Evolutionary conservation across 2,888 invertebrate genomes (phyloP).

Genomic region (Lochmaea capreae): DNA sequence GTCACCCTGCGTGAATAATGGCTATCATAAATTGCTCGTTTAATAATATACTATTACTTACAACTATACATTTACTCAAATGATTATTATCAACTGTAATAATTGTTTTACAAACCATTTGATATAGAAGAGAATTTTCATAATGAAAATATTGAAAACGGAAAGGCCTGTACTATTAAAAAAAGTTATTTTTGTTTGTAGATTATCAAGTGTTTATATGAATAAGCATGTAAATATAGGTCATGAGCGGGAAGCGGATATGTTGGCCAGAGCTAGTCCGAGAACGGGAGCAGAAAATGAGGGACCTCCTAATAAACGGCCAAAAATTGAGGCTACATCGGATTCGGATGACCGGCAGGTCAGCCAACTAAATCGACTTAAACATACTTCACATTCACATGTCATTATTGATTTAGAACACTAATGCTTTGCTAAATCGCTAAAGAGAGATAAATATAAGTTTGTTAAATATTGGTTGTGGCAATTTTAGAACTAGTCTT

Average conservation of each 20-base stretch:
- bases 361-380: slow-evolving; percentile 59
- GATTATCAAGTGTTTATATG: slow-evolving; percentile 61
- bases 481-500: neutral
- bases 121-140: too few species aligned
- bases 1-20: too few species aligned
- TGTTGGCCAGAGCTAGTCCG: slow-evolving; percentile 53
- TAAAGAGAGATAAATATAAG: slow-evolving; percentile 6
- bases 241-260: slow-evolving; percentile 56
- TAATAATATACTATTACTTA: too few species aligned
- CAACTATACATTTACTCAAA: too few species aligned
- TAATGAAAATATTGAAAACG: too few species aligned
- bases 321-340: slow-evolving; percentile 58
- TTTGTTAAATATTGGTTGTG: neutral
- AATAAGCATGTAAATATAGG: slow-evolving; percentile 54
- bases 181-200: slow-evolving; percentile 43
- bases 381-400: slow-evolving; percentile 50
- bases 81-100: too few species aligned
- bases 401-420: slow-evolving; percentile 59
- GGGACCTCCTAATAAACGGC: slow-evolving; percentile 55
- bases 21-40: too few species aligned
- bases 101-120: too few species aligned
- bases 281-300: slow-evolving; percentile 51
- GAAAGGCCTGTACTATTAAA: too few species aligned
- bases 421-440: slow-evolving; percentile 47
- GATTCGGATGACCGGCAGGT: slow-evolving; percentile 64